These are phyloP conservation scores for Neosalanx taihuensis DNA, from an alignment of 2,797 vertebrate genomes.

Conservation along the genomic window DNA sequence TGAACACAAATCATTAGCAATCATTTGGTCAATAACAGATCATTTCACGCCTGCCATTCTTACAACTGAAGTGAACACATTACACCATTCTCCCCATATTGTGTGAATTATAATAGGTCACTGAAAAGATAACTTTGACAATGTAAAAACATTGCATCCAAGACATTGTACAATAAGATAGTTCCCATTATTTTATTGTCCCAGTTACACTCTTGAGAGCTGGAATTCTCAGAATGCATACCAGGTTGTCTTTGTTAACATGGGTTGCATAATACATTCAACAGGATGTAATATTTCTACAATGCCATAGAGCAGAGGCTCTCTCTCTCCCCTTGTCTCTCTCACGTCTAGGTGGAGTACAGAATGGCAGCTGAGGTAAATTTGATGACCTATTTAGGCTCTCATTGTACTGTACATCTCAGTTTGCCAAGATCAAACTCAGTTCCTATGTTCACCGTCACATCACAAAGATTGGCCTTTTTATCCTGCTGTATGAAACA, in stretches of 20 bases:
- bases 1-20: constrained; percentile 22
- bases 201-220: too few species aligned
- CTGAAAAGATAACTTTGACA: too few species aligned
- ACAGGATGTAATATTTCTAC: too few species aligned
- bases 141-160: too few species aligned
- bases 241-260: too few species aligned
- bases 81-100: not conserved
- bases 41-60: not conserved
- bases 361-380: constrained; percentile 57
- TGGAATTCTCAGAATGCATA: too few species aligned
- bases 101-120: constrained; percentile 1
- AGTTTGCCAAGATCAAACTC: constrained; percentile 48
- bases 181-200: too few species aligned
- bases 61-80: constrained; percentile 21
- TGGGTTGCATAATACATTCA: too few species aligned
- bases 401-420: constrained; percentile 46
- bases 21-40: constrained; percentile 1
- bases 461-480: constrained; percentile 36
- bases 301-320: not conserved
- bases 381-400: constrained; percentile 64
- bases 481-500: constrained; percentile 12
- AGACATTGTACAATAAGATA: too few species aligned
- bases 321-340: constrained; percentile 21
- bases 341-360: constrained; percentile 24
- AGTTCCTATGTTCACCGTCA: constrained; percentile 42